Conservation (phyloP, 2,113 vertebrate genomes). For the Mustelus asterias region DNA sequence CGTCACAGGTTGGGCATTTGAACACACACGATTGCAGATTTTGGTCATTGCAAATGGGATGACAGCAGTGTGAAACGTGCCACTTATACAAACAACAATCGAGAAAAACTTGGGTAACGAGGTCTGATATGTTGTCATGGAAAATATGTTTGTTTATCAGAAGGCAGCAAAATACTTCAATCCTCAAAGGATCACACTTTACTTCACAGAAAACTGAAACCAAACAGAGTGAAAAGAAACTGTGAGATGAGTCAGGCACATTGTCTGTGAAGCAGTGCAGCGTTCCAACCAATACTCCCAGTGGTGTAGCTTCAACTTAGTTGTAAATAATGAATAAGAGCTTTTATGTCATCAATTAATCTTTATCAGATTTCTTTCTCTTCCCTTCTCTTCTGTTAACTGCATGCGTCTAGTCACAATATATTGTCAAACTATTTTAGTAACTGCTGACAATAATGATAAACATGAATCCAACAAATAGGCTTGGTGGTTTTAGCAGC, state of each 20-base stretch:
- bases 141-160: no score
- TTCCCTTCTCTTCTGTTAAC: not conserved
- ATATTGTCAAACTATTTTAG: not conserved
- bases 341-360: not conserved
- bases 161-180: not conserved
- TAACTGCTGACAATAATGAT: not conserved
- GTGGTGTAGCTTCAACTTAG: not conserved
- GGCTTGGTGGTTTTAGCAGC: no score
- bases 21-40: not conserved
- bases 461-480: not conserved
- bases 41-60: not conserved
- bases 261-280: not conserved
- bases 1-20: not conserved
- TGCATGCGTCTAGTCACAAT: not conserved
- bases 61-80: not conserved
- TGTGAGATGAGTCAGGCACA: not conserved
- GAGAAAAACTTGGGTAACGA: not conserved
- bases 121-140: not conserved
- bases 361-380: not conserved
- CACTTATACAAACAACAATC: not conserved
- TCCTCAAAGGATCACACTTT: not conserved
- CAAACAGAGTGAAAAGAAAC: not conserved
- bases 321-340: constrained; percentile 17
- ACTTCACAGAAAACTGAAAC: not conserved
- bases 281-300: not conserved